Percentiles rank a stretch among this genome's conserved stretches.
Conservation (phyloP, 2,888 invertebrate species). For the Lacanobia wlatinum region DNA sequence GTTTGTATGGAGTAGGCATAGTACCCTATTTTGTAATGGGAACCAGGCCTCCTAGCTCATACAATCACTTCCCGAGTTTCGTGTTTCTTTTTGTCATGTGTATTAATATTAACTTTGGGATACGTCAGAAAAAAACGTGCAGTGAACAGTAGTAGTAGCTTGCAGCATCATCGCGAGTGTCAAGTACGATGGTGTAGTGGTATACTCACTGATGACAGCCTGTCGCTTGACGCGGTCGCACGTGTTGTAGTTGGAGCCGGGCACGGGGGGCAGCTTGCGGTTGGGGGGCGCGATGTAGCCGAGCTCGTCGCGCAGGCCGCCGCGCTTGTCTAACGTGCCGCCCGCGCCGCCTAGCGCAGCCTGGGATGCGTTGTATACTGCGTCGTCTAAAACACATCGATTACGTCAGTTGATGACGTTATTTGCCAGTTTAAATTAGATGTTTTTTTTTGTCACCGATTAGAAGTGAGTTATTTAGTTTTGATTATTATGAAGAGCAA, state of each 20-base stretch:
- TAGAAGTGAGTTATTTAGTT: constrained; percentile 25
- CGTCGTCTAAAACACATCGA: constrained; percentile 92
- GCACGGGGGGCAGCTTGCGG: constrained; percentile 97
- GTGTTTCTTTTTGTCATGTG: not conserved
- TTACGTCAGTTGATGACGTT: not conserved
- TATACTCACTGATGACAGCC: constrained; percentile 96
- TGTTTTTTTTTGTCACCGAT: constrained; percentile 23
- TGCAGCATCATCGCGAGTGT: not conserved
- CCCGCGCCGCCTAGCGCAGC: constrained; percentile 91
- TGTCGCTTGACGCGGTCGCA: constrained; percentile 98
- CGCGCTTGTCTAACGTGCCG: constrained; percentile 96
- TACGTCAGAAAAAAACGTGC: constrained; percentile 18
- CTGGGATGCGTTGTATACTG: constrained; percentile 97
- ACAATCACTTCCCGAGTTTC: not conserved
- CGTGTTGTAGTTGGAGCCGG: constrained; percentile 98
- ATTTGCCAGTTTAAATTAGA: not conserved
- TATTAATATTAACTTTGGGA: not conserved
- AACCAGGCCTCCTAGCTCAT: not conserved
- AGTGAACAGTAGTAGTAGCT: constrained; percentile 18
- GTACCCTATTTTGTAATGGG: not conserved
- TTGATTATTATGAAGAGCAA: constrained; percentile 67
- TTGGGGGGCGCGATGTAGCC: constrained; percentile 98
- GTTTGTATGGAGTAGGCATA: not conserved
- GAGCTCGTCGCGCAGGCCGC: constrained; percentile 95
- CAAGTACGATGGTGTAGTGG: not conserved